phyloP scores from a whole-genome alignment of 2,113 vertebrate genomes.

The Oxyura jamaicensis region DNA sequence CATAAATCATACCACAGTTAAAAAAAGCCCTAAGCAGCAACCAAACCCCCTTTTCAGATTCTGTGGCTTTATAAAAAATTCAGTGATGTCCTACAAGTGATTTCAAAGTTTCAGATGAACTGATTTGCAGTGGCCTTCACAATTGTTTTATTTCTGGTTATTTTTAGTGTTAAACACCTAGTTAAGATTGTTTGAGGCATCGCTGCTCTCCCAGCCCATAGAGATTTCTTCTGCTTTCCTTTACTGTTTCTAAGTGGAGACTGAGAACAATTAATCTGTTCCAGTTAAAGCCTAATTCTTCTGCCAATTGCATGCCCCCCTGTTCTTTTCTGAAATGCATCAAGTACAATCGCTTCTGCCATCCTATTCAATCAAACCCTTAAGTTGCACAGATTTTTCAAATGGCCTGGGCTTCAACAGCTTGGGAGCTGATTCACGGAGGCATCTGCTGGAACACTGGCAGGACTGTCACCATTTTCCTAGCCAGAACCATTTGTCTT shows the following conservation, averaged over 20 bases:
- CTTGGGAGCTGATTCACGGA: conserved; percentile 60
- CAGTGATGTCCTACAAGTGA: background rate
- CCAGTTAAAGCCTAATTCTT: conserved; percentile 33
- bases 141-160: background rate
- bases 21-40: background rate
- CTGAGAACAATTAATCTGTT: conserved; percentile 47
- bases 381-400: conserved; percentile 42
- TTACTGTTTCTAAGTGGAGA: background rate
- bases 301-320: conserved; percentile 15
- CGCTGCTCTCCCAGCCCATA: background rate
- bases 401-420: conserved; percentile 56
- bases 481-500: conserved; percentile 50
- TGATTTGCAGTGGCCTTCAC: background rate
- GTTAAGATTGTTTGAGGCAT: conserved; percentile 2
- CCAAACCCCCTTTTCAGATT: background rate
- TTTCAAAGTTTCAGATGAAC: background rate
- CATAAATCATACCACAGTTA: background rate
- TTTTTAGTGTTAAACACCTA: background rate
- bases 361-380: conserved; percentile 46
- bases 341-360: conserved; percentile 55
- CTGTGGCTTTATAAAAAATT: background rate
- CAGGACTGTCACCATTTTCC: conserved; percentile 43
- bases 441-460: conserved; percentile 62
- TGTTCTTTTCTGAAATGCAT: conserved; percentile 43
- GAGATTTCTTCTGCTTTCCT: conserved; percentile 11